Conservation (phyloP, 2,113 vertebrate species). For the Melanerpes aurifrons region DNA sequence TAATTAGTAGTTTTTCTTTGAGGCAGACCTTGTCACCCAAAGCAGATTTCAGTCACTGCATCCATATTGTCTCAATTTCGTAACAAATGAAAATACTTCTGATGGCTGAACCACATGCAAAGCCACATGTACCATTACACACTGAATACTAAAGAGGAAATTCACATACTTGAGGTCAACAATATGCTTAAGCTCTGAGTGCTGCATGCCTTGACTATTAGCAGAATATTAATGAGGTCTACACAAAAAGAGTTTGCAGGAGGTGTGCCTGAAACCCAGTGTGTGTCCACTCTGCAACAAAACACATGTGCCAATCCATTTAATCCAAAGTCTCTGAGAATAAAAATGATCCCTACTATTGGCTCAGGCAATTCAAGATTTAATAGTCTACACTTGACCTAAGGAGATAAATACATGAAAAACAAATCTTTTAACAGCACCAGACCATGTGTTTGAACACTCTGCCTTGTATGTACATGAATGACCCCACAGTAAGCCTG, state of each 20-base stretch:
- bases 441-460: slow-evolving; percentile 27
- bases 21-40: neutral
- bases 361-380: neutral
- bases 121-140: neutral
- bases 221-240: slow-evolving; percentile 16
- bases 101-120: neutral
- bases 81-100: neutral
- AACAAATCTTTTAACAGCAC: slow-evolving; percentile 35
- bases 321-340: slow-evolving; percentile 3
- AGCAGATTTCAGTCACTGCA: neutral
- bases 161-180: neutral
- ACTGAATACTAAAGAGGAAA: neutral
- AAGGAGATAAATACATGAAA: slow-evolving; percentile 54
- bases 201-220: neutral
- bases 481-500: neutral
- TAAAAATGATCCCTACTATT: neutral
- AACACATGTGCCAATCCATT: slow-evolving; percentile 16
- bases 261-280: slow-evolving; percentile 27
- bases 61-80: neutral
- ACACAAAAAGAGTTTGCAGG: slow-evolving; percentile 39
- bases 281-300: neutral
- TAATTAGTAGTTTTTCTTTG: neutral
- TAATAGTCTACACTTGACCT: neutral
- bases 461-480: neutral
- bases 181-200: neutral